A percentile compares a stretch with the other conserved stretches of the same genome.
Conservation (phyloP, 2,113 vertebrate species). For the Archocentrus centrarchus region DNA sequence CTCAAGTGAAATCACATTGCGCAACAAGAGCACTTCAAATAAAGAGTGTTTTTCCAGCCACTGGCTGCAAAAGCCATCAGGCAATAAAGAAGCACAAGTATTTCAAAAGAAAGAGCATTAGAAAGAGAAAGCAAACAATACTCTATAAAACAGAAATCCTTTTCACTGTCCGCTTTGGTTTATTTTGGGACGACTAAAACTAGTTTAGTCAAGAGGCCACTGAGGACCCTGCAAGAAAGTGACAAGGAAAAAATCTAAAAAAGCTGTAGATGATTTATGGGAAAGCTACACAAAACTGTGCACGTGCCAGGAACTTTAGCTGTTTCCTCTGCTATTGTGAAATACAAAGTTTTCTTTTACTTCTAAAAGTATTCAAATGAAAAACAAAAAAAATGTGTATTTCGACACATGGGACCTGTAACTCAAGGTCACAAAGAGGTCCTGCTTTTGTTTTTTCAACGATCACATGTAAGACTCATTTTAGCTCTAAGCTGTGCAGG, state of each 20-base stretch:
- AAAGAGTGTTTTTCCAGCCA: not conserved
- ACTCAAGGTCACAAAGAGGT: not conserved
- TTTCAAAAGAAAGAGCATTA: not conserved
- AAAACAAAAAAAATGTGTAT: not conserved
- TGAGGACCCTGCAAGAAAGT: not conserved
- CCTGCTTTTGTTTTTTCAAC: not conserved
- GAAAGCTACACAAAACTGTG: not conserved
- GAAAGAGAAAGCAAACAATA: slow-evolving; percentile 1
- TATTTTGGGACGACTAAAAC: slow-evolving; percentile 35
- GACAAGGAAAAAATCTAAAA: not conserved
- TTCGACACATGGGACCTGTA: not conserved
- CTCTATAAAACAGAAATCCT: not conserved
- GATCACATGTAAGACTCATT: not conserved
- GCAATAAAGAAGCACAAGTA: not conserved
- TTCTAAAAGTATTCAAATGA: not conserved
- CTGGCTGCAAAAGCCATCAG: not conserved
- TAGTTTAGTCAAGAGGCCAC: not conserved
- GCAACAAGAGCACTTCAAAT: not conserved
- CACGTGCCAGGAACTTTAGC: not conserved
- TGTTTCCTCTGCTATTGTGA: not conserved
- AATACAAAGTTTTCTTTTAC: not conserved
- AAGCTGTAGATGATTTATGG: slow-evolving; percentile 16
- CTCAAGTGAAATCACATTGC: not conserved
- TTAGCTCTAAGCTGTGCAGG: too few relatives aligned
- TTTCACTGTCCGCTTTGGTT: not conserved